A percentile compares a stretch with the other conserved stretches of the same genome.
Conservation (phyloP, 2,888 invertebrate species). For the Sarcophaga rosellei region DNA sequence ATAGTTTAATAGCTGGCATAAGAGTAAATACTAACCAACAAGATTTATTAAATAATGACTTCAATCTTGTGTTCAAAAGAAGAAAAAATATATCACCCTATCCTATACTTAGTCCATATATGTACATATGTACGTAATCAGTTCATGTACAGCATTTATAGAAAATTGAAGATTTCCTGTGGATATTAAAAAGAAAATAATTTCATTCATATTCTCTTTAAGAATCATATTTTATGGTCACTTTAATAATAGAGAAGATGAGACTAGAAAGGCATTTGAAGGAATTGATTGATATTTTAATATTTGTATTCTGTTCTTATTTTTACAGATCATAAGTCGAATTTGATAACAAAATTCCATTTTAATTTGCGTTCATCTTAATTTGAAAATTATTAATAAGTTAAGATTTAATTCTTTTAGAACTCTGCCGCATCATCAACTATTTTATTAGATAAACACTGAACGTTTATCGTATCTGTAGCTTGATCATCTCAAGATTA, state of each 20-base stretch:
- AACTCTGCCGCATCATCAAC: neutral
- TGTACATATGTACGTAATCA: neutral
- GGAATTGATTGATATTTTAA: neutral
- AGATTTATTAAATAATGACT: slow-evolving; percentile 59
- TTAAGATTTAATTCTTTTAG: slow-evolving; percentile 8
- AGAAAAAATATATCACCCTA: slow-evolving; percentile 36
- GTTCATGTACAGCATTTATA: neutral
- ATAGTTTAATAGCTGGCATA: neutral
- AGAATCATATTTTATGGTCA: neutral
- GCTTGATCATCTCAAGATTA: neutral
- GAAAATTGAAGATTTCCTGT: slow-evolving; percentile 61
- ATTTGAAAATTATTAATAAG: no score
- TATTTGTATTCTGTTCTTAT: neutral
- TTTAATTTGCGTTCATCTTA: neutral
- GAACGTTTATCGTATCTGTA: neutral
- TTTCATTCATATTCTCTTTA: neutral
- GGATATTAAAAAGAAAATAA: slow-evolving; percentile 40
- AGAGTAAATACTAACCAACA: slow-evolving; percentile 12
- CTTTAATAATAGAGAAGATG: neutral
- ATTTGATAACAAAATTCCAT: neutral
- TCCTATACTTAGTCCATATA: slow-evolving; percentile 6
- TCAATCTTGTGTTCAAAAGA: slow-evolving; percentile 38
- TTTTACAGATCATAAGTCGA: neutral
- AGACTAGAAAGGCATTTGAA: neutral
- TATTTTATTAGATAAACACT: neutral